Evolutionary conservation across 2,797 vertebrate genomes (phyloP), one percentile per base, ranked within the genome.

Genomic region (Saxicola maurus): DNA sequence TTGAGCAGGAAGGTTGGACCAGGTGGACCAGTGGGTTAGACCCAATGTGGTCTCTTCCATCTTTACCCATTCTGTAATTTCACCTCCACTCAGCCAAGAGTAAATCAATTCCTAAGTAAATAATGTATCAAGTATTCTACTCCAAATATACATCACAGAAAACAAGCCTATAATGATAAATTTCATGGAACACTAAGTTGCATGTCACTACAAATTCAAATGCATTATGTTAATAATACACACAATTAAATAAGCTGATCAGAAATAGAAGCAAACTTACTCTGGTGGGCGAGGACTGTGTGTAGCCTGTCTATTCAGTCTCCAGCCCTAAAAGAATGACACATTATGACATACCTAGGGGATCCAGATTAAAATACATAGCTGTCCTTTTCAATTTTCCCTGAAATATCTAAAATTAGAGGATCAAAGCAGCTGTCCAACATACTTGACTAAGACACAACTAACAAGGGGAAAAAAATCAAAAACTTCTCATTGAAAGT

Each of bases 251-350:
- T 8, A 80, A 67, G 48, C 9, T 42, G 43, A 48, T 68, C 42
- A 82, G 42, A 94, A 89, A 56, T 17, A 73, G 59, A 48, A 51
- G 19, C 45, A 90, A 37, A 95, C 97, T 98, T 97, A 98, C 97
- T 96, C 95, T 55, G 96, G 90, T 49, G 96, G 96, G 53, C 40
- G 83, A 88, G 92, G 59, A 76, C 94, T 93, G 10, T 24, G 87
- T 68, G 33, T 65, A 86, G 77, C 55, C 48, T 37, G 24, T 61
- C 91, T 89, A 57, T 92, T 82, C 46, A 84, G 69, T 86, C 84
- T 94, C 96, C 96, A 97, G 48, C 78, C 90, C 96, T 97, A 89
- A 69, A 91, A 89, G 35, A 85, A 74, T 18, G 42, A 31, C 25
- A 65, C 3, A 23, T 60, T 79, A 78, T 55, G 76, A 76, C 19